Base-by-base conservation (phyloP, 2,797 vertebrate genomes). In the Florisuga fusca region DNA sequence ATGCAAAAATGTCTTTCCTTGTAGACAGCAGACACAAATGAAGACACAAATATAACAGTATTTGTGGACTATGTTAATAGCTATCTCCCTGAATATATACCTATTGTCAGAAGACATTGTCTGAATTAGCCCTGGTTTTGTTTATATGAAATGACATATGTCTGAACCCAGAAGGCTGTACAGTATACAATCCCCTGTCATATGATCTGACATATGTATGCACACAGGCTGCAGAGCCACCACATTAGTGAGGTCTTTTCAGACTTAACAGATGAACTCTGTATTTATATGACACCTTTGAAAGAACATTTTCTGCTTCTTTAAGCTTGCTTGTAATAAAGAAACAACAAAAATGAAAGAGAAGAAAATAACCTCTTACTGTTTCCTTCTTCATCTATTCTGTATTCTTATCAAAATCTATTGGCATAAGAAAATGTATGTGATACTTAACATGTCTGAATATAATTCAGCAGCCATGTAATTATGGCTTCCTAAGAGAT, bases 221-320 rank as follows among this genome's bases (percentile, higher is more conserved):
- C 48, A 90, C 46, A 19, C 84, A 45, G 91, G 93, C 91, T 92
- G 91, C 83, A 66, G 82, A 95, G 91, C 80, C 7, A 45, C 80
- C 78, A 93, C 67, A 95, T 95, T 95, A 96, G 91, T 95, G 96
- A 95, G 89, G 66, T 61, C 59, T 66, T 81, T 84, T 88, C 91
- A 87, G 92, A 88, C 66, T 95, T 95, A 96, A 95, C 78, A 95
- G 79, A 97, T 95, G 93, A 96, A 53, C 9, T 90, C 38, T 67
- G 81, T 95, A 50, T 95, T 94, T 91, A 90, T 58, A 72, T 54
- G 53, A 71, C 78, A 96, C 25, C 76, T 89, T 91, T 77, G 89
- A 97, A 96, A 90, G 71, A 90, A 84, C 18, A 72, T 94, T 94
- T 94, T 90, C 72, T 93, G 68, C 72, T 94, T 93, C 74, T 94